phyloP scores from a whole-genome alignment of 2,797 vertebrate species.

The Tympanoctomys barrerae region DNA sequence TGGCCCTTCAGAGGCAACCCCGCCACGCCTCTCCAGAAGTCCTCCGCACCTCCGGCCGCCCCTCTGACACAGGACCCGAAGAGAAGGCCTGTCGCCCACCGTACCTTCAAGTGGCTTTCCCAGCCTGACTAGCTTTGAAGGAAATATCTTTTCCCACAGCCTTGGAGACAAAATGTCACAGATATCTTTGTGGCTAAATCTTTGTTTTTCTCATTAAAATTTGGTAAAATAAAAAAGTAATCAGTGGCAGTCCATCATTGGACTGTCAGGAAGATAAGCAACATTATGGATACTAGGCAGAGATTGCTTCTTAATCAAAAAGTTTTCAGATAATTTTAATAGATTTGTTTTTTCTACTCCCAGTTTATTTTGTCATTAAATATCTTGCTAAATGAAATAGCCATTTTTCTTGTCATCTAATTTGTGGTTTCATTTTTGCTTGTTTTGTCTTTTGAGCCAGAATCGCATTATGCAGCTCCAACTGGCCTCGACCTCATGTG shows the following conservation, averaged over 20 bases:
- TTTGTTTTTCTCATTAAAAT: background rate
- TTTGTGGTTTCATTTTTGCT: background rate
- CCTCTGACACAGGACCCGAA: background rate
- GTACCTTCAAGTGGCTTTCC: background rate
- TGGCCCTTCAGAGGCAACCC: background rate
- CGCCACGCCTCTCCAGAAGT: background rate
- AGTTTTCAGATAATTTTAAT: background rate
- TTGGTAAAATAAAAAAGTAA: background rate
- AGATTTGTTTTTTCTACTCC: background rate
- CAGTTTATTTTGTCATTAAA: conserved; percentile 18
- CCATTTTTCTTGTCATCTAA: background rate
- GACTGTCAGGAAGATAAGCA: background rate
- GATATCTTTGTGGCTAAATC: background rate
- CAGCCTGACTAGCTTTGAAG: background rate
- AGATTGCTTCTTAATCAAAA: background rate
- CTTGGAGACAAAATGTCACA: background rate
- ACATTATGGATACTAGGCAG: background rate
- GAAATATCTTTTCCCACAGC: conserved; percentile 18
- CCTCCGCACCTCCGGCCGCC: no score
- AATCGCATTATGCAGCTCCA: background rate
- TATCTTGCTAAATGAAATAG: background rate
- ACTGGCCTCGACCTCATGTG: background rate
- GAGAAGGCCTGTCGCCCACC: no score
- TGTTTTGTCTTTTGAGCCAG: background rate
- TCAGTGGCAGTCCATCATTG: background rate